These are phyloP conservation scores for Muntiacus reevesi DNA, from an alignment of 2,113 vertebrate genomes.

Conservation along the genomic window DNA sequence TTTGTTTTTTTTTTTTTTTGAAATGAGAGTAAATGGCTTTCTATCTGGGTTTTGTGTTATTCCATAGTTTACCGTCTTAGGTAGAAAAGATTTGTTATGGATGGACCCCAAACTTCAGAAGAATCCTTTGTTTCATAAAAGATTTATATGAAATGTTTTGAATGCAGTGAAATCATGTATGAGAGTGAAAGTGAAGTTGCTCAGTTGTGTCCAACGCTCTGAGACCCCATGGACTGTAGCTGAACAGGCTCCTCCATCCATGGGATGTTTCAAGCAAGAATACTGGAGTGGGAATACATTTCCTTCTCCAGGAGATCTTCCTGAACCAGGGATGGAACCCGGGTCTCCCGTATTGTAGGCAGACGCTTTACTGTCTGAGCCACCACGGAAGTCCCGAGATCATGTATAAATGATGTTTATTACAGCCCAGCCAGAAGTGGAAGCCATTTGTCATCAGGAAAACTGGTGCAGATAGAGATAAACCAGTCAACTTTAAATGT, in stretches of 20 bases:
- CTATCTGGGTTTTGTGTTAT: not conserved
- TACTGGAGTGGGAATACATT: not conserved
- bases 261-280: not conserved
- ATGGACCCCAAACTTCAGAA: not conserved
- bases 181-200: not conserved
- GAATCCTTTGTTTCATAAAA: not conserved
- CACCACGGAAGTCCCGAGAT: not conserved
- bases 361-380: not conserved
- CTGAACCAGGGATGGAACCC: not conserved
- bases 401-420: not conserved
- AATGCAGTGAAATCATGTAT: not conserved
- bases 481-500: not conserved
- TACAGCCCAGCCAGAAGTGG: not conserved
- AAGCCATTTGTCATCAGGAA: not conserved
- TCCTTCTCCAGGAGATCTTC: not conserved
- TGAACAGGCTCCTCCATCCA: not conserved
- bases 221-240: not conserved
- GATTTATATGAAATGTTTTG: not conserved
- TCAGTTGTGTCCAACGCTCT: not conserved
- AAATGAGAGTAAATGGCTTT: not conserved
- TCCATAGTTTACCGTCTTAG: not conserved
- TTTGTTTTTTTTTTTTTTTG: not conserved
- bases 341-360: not conserved
- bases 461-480: not conserved
- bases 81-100: not conserved